Evolutionary conservation across 2,888 invertebrate genomes (phyloP).

Genomic region (Euphydryas editha): DNA sequence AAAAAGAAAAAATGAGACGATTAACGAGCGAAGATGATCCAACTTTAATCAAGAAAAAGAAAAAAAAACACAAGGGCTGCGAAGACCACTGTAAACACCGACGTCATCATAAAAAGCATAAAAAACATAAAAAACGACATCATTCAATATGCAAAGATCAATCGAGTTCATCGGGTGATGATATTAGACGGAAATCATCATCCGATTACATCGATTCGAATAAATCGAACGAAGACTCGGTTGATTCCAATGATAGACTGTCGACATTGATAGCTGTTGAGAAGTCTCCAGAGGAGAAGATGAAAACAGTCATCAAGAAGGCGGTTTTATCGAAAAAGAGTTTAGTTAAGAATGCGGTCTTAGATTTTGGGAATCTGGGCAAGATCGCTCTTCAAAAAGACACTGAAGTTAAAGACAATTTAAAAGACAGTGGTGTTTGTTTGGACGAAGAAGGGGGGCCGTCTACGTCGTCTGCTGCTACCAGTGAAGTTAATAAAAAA

Average conservation of each 20-base stretch:
- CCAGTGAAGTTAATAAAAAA: slow-evolving; percentile 66
- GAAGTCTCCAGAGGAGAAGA: slow-evolving; percentile 70
- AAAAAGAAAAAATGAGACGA: slow-evolving; percentile 85
- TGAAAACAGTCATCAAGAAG: slow-evolving; percentile 76
- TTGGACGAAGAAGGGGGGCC: slow-evolving; percentile 61
- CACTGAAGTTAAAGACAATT: slow-evolving; percentile 63
- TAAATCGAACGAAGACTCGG: slow-evolving; percentile 76
- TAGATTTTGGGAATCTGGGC: slow-evolving; percentile 70
- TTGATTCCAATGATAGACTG: slow-evolving; percentile 66
- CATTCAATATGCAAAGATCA: slow-evolving; percentile 80
- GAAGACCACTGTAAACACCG: slow-evolving; percentile 89
- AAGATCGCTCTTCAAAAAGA: slow-evolving; percentile 62
- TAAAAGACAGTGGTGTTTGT: slow-evolving; percentile 75
- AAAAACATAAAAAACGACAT: slow-evolving; percentile 91
- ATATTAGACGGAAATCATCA: slow-evolving; percentile 70
- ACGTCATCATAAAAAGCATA: slow-evolving; percentile 90
- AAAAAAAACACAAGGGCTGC: slow-evolving; percentile 87
- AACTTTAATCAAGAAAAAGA: slow-evolving; percentile 82
- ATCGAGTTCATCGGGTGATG: slow-evolving; percentile 80
- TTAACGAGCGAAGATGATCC: slow-evolving; percentile 73
- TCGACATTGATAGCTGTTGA: slow-evolving; percentile 70
- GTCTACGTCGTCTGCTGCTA: slow-evolving; percentile 51
- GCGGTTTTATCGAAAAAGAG: slow-evolving; percentile 69
- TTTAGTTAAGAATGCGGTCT: slow-evolving; percentile 68
- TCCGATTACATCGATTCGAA: slow-evolving; percentile 73